Conservation (phyloP, 2,888 invertebrate species). For the Acronicta aceris region DNA sequence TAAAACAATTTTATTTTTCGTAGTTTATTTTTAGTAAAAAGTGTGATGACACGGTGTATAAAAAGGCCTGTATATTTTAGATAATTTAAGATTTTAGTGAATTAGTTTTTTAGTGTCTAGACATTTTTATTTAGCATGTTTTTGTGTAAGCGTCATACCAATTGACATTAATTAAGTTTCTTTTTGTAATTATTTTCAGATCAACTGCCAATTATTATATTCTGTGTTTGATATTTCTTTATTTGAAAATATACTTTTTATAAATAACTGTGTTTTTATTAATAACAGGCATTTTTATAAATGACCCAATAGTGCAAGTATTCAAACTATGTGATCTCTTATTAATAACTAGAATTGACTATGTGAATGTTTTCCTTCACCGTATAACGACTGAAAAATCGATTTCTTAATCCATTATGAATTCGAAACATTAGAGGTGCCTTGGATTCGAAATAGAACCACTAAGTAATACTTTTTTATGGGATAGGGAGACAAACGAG, state of each 20-base stretch:
- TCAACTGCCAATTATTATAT: constrained; percentile 79
- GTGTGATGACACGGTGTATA: constrained; percentile 75
- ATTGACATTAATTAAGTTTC: constrained; percentile 67
- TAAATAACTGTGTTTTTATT: constrained; percentile 57
- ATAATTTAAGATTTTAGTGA: constrained; percentile 67
- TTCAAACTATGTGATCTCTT: too few species aligned
- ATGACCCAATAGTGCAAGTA: neutral
- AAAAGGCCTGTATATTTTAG: constrained; percentile 84
- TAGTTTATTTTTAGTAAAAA: constrained; percentile 60
- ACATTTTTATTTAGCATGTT: constrained; percentile 60
- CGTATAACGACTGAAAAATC: too few species aligned
- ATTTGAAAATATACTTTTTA: constrained; percentile 83
- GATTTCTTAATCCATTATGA: too few species aligned
- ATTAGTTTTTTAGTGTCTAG: constrained; percentile 58
- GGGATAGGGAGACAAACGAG: too few species aligned
- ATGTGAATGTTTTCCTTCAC: too few species aligned
- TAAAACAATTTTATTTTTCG: constrained; percentile 38
- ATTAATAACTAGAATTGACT: too few species aligned
- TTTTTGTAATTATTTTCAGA: constrained; percentile 70
- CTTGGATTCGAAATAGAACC: too few species aligned
- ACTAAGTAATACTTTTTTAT: too few species aligned
- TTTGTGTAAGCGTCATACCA: constrained; percentile 67
- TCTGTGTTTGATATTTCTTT: constrained; percentile 79
- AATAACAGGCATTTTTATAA: neutral
- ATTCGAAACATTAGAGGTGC: too few species aligned